These are phyloP conservation scores for Tichodroma muraria DNA, from an alignment of 2,113 vertebrate species.

Conservation along the genomic window DNA sequence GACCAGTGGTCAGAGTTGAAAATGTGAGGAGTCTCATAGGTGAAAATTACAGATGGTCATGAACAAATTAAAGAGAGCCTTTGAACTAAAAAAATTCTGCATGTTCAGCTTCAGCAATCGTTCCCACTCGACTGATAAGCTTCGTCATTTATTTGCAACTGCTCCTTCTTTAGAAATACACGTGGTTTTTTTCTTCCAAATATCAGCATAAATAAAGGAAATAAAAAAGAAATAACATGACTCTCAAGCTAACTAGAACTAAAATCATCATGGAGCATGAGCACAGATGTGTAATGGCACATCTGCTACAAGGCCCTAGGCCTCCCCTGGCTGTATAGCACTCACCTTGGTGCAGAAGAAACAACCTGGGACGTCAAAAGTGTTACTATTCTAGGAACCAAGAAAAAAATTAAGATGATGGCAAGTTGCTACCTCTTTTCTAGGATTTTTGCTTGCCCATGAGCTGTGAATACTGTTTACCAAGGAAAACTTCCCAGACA, in stretches of 20 bases:
- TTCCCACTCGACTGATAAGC: background rate
- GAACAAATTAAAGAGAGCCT: background rate
- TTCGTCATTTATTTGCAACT: background rate
- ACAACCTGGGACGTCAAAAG: background rate
- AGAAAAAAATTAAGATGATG: background rate
- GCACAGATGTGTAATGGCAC: background rate
- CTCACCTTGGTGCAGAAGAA: background rate
- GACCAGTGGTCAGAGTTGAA: background rate
- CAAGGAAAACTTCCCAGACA: background rate
- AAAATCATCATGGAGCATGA: accelerated
- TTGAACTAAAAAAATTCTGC: background rate
- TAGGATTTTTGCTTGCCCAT: background rate
- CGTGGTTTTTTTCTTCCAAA: background rate
- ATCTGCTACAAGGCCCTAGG: background rate
- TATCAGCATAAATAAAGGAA: background rate
- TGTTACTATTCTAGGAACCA: background rate
- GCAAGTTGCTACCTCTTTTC: background rate
- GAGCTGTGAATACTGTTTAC: background rate
- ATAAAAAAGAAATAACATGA: background rate
- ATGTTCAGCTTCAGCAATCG: background rate
- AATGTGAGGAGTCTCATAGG: background rate
- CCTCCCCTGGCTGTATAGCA: background rate
- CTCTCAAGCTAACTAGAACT: background rate
- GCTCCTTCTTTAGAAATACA: background rate
- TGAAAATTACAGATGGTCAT: background rate